Base-by-base conservation (phyloP, 1,140 invertebrate genomes). In the Macrotrachela quadricornifera region DNA sequence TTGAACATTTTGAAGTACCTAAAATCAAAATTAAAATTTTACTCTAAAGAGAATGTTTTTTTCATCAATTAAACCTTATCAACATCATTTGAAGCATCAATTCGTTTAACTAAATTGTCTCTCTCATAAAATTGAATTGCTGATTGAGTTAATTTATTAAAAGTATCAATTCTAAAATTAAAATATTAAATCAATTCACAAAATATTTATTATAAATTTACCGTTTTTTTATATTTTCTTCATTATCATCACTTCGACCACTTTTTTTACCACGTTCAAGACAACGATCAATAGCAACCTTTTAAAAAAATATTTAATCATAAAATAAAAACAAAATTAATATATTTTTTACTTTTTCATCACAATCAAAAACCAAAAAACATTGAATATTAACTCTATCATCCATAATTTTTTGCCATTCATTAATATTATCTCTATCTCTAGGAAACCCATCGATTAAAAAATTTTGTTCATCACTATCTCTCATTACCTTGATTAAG, bases 361-460 rank as follows among this genome's bases (percentile, higher is more conserved):
- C 74, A 64, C 91, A 96, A 52, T 94, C 82, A 60, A 99, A 83
- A 65, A 91, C 91, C 6, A 99, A 67, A 0, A 99, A 84, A 67
- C 85, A 88, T 59, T 81, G 74, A 10, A 96, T 71, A 46, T 81
- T 75, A 0, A 82, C 79, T 70, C 92, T 88, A 16, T 80, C 78
- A 0, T 73, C 66, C 81, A 97, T 90, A 57, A 76, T 72, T 59
- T 77, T 74, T 40, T 81, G 78, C 94, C 94, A 99, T 1, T 92
- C 94, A 55, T 88, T 79, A 49, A 97, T 70, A 69, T 99, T 99
- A 67, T 97, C 80, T 65, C 90, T 76, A 69, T 96, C 99, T 30
- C 94, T 75, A 30, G 94, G 94, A 68, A 99, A 99, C 10, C 94
- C 94, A 71, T 99, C 94, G 60, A 99, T 83, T 0, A 99, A 73